Evolutionary conservation across 1,140 invertebrate genomes (phyloP), one percentile per base, ranked within the genome.

Genomic region (Cylas formicarius): DNA sequence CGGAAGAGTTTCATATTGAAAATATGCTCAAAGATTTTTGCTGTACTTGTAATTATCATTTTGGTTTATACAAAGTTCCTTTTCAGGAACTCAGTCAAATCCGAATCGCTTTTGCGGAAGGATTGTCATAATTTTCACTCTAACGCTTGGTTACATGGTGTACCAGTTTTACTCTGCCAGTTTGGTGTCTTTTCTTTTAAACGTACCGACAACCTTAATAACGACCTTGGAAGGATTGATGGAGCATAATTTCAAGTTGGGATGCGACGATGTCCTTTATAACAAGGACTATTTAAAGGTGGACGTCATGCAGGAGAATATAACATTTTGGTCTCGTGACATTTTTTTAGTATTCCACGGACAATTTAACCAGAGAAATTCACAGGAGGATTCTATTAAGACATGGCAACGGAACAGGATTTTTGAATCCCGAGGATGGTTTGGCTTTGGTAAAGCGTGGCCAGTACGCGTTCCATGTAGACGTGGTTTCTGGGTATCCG

Each of bases 131-230:
- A 38, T 60, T 0, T 73, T 73, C 0, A 72, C 77, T 6, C 75
- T 82, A 38, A 32, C 82, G 0, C 81, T 80, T 65, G 72, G 77
- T 0, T 58, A 80, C 35, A 66, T 75, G 13, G 57, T 82, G 8
- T 81, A 76, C 61, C 80, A 83, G 57, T 84, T 81, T 53, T 86
- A 84, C 58, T 82, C 80, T 14, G 82, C 80, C 0, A 80, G 73
- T 45, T 78, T 86, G 42, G 81, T 85, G 1, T 81, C 81, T 5
- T 77, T 76, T 1, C 60, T 85, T n/a, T 62, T 85, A 14, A 73
- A 77, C 44, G 73, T 78, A 35, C 72, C 77, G 19, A 74, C 75
- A 0, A 74, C 71, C 38, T 76, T 72, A 5, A 81, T 86, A 4
- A 75, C 68, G 23, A 78, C 70, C 0, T 20, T 83, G 8, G 33